These are phyloP conservation scores for Crypturellus undulatus DNA, from an alignment of 2,113 vertebrate species.

Conservation along the genomic window DNA sequence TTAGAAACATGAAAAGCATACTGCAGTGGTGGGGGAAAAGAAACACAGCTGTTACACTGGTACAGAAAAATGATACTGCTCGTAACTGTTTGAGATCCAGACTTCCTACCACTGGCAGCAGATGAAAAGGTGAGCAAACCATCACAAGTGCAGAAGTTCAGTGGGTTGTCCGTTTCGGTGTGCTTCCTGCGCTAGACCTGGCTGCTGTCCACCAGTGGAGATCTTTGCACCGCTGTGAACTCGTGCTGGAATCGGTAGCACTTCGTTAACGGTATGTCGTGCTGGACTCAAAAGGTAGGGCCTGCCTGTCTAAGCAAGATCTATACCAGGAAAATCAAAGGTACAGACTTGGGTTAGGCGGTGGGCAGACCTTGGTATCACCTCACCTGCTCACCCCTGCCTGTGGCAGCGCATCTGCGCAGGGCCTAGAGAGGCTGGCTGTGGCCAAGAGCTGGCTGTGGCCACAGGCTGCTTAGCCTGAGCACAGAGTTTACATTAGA, in stretches of 20 bases:
- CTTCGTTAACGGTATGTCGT: not conserved
- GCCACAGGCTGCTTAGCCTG: not conserved
- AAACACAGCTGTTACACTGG: not conserved
- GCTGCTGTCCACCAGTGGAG: accelerated
- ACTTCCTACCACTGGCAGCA: not conserved
- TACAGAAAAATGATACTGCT: not conserved
- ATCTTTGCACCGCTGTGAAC: not conserved
- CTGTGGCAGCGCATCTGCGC: not conserved
- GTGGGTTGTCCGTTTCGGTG: not conserved
- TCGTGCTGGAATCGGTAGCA: not conserved
- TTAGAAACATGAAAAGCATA: not conserved
- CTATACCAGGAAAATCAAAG: not conserved
- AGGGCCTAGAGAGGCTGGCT: not conserved
- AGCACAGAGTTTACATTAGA: not conserved
- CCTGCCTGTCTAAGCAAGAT: not conserved
- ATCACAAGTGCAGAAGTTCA: not conserved
- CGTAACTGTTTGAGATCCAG: not conserved
- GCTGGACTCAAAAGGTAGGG: not conserved
- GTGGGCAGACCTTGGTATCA: not conserved
- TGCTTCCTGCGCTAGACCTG: not conserved
- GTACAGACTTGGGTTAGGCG: not conserved
- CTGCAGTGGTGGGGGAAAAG: not conserved
- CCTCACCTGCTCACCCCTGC: not conserved
- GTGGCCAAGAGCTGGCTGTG: not conserved
- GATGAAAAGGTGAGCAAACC: not conserved